Evolutionary conservation across 2,113 vertebrate genomes (phyloP).

Genomic region (Chaetodon auriga): DNA sequence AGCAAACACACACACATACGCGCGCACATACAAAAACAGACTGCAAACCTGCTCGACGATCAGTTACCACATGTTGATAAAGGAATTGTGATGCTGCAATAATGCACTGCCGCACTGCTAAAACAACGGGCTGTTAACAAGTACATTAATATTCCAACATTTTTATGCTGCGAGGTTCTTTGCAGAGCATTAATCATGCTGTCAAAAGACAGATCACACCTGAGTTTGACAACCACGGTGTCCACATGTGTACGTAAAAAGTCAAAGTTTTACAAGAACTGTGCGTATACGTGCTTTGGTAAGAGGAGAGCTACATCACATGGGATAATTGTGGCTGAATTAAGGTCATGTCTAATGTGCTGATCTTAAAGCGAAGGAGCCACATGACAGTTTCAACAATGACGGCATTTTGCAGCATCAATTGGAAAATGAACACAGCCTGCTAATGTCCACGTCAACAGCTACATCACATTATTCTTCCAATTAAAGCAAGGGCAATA

Average conservation of each 20-base stretch:
- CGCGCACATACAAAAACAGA: not conserved
- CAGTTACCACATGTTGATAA: not conserved
- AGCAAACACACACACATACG: not conserved
- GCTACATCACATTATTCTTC: conserved; percentile 23
- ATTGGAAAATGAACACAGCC: conserved; percentile 5
- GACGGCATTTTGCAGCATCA: conserved; percentile 16
- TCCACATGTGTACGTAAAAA: not conserved
- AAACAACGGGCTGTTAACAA: not conserved
- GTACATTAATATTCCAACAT: not conserved
- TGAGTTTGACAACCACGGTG: not conserved
- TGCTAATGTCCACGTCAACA: conserved; percentile 36
- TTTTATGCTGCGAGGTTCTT: not conserved
- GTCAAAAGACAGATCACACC: not conserved
- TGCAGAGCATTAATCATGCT: not conserved
- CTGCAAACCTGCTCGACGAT: not conserved
- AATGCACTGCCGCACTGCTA: not conserved
- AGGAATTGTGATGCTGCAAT: not conserved
- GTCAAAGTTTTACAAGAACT: not conserved
- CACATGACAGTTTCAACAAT: conserved; percentile 10
- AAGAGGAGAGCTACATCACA: not conserved
- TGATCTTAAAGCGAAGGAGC: not conserved
- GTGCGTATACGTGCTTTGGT: not conserved
- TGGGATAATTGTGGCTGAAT: not conserved
- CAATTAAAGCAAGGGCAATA: conserved; percentile 42
- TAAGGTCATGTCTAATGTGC: not conserved